Percentiles rank a stretch among this genome's conserved stretches.
These are phyloP conservation scores for Brachionus calyciflorus DNA, from an alignment of 1,140 invertebrate species.

Conservation along the genomic window DNA sequence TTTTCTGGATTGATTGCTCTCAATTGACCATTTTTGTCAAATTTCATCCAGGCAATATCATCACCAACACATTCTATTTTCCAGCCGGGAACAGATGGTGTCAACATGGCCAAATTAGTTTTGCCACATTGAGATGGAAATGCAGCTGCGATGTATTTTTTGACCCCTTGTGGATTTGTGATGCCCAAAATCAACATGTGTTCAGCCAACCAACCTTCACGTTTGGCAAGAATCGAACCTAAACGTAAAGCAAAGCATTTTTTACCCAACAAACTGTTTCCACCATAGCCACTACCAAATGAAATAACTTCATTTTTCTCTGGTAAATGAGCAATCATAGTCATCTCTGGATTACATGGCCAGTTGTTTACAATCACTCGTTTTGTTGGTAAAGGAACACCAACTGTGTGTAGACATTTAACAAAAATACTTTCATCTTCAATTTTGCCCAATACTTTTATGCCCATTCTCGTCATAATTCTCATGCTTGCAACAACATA, in stretches of 20 bases:
- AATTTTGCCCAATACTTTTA: conserved; percentile 55
- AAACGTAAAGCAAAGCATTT: too few relatives aligned
- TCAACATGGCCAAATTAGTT: conserved; percentile 98
- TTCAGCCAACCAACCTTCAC: too few relatives aligned
- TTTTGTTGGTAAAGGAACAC: conserved; percentile 66
- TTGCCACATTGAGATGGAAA: conserved; percentile 98
- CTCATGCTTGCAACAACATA: conserved; percentile 97
- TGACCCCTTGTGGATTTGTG: too few relatives aligned
- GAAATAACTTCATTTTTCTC: too few relatives aligned
- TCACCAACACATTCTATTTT: conserved; percentile 67
- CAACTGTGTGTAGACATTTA: conserved; percentile 89
- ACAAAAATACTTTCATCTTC: conserved; percentile 55
- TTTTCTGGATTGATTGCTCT: conserved; percentile 97
- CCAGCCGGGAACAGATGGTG: conserved; percentile 91
- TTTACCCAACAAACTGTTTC: too few relatives aligned
- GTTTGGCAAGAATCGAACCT: too few relatives aligned
- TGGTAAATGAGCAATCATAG: conserved; percentile 60
- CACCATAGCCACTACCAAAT: too few relatives aligned
- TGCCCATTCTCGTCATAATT: conserved; percentile 94
- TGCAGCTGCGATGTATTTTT: conserved; percentile 89
- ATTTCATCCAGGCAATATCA: conserved; percentile 77
- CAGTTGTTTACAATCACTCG: conserved; percentile 69
- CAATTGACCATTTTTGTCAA: conserved; percentile 81
- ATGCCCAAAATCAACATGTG: too few relatives aligned
- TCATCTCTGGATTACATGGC: conserved; percentile 91